These are phyloP conservation scores for Celastrina argiolus DNA, from an alignment of 2,888 invertebrate species.

Conservation along the genomic window DNA sequence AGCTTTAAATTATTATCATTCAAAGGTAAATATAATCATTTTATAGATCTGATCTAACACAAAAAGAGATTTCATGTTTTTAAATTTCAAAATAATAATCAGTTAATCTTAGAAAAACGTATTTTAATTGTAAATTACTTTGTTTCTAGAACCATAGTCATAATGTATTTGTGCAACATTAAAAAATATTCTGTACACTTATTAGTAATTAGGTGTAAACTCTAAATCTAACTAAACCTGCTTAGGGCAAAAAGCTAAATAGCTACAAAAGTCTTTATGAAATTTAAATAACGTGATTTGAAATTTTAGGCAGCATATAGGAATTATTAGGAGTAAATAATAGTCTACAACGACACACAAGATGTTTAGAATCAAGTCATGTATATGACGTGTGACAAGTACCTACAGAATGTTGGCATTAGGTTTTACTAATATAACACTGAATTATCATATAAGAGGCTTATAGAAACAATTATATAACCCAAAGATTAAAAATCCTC, in stretches of 20 bases:
- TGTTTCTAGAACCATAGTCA: neutral
- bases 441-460: neutral
- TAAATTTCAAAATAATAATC: too few species aligned
- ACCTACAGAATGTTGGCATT: neutral
- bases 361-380: neutral
- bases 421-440: neutral
- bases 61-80: neutral
- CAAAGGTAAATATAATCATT: neutral
- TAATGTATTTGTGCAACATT: neutral
- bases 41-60: neutral
- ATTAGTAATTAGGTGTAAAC: too few species aligned
- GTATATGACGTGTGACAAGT: neutral
- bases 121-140: neutral
- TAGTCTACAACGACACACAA: neutral
- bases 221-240: too few species aligned
- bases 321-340: neutral
- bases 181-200: neutral
- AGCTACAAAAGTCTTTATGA: neutral
- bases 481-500: constrained; percentile 13
- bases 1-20: neutral
- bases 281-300: neutral
- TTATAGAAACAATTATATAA: constrained; percentile 6
- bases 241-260: too few species aligned
- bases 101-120: neutral
- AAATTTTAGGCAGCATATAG: neutral